A percentile compares a stretch with the other conserved stretches of the same genome.
phyloP scores from a whole-genome alignment of 1,140 invertebrate species.

The Drosophila novamexicana region DNA sequence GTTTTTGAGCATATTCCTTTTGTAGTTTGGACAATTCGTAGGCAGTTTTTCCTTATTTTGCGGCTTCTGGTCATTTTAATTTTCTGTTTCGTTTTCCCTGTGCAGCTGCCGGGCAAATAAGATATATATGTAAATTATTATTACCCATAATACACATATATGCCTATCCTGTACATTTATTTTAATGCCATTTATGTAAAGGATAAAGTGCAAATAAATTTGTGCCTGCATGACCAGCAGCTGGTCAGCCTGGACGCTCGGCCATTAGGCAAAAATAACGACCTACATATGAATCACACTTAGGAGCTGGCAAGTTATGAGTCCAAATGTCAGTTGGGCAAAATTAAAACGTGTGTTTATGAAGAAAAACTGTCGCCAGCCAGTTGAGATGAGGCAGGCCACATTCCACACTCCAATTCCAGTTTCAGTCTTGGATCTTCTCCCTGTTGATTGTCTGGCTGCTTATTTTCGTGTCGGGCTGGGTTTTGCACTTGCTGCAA shows the following conservation, averaged over 20 bases:
- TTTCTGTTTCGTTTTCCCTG: conserved; percentile 1
- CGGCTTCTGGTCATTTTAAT: conserved; percentile 31
- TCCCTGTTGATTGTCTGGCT: conserved; percentile 3
- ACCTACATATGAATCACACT: conserved; percentile 63
- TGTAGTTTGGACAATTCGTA: conserved; percentile 27
- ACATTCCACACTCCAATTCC: background rate
- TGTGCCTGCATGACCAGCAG: conserved; percentile 16
- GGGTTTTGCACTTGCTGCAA: conserved; percentile 50
- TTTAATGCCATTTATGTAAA: conserved; percentile 37
- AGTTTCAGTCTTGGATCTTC: background rate
- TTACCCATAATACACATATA: conserved; percentile 10
- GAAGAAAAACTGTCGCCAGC: conserved; percentile 47
- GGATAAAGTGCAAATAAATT: conserved; percentile 25
- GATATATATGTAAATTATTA: conserved; percentile 39
- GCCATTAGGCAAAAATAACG: conserved; percentile 43
- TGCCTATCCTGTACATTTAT: conserved; percentile 9
- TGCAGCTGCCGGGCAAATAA: background rate
- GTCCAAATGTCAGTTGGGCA: conserved; percentile 23
- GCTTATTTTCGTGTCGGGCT: conserved; percentile 38
- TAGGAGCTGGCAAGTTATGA: conserved; percentile 53
- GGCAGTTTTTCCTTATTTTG: conserved; percentile 31
- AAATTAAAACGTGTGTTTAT: conserved; percentile 56
- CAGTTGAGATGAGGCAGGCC: background rate
- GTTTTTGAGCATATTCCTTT: background rate
- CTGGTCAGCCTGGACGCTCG: conserved; percentile 19